phyloP scores from a whole-genome alignment of 2,113 vertebrate species.

The Bos indicus region DNA sequence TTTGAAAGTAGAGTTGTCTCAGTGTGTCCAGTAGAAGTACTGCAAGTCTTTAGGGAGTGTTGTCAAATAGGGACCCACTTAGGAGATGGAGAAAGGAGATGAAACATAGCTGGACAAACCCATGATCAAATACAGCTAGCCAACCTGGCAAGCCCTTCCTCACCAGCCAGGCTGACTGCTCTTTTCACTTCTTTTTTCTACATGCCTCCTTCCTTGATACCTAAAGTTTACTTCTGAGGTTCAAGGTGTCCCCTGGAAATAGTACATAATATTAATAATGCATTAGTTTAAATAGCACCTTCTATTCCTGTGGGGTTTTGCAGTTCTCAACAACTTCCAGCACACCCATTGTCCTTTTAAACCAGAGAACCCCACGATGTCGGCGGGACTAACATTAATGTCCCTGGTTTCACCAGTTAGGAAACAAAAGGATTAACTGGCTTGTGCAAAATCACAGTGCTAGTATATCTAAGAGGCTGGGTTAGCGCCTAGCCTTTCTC shows the following conservation, averaged over 20 bases:
- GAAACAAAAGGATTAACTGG: background rate
- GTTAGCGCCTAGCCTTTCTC: background rate
- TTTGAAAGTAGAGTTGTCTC: background rate
- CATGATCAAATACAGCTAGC: fast-evolving
- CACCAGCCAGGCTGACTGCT: background rate
- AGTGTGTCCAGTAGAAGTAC: too few relatives aligned
- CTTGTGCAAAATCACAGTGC: background rate
- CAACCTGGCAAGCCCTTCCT: fast-evolving
- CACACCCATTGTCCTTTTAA: background rate
- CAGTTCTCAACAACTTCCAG: background rate
- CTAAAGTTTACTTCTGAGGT: background rate
- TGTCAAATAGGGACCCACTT: background rate
- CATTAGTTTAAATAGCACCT: background rate
- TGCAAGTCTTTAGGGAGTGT: background rate
- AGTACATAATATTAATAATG: background rate
- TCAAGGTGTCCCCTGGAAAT: background rate
- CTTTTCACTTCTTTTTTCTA: background rate
- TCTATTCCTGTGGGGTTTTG: background rate
- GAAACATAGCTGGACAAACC: too few relatives aligned
- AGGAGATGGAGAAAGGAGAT: background rate
- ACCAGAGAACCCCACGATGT: background rate
- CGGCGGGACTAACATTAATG: background rate
- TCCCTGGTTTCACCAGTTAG: background rate
- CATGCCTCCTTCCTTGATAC: background rate
- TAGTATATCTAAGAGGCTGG: background rate